Evolutionary conservation across 1,140 invertebrate genomes (phyloP).

Genomic region (Lepidostoma basale): DNA sequence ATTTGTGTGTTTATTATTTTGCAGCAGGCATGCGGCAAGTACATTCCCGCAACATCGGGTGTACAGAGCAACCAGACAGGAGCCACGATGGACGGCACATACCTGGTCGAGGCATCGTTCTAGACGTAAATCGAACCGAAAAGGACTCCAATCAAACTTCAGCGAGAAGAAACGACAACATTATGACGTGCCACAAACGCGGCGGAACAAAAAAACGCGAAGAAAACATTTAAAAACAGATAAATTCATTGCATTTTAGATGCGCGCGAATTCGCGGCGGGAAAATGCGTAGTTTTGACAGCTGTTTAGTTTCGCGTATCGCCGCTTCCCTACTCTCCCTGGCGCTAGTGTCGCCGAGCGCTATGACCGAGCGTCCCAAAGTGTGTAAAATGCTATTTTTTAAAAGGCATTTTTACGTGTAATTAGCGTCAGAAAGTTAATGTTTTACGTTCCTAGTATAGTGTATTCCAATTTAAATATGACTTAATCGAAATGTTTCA

Average conservation of each 20-base stretch:
- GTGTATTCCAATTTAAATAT: constrained; percentile 16
- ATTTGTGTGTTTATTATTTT: constrained; percentile 62
- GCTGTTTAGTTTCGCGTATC: background rate
- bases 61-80: constrained; percentile 78
- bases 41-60: constrained; percentile 79
- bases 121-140: constrained; percentile 48
- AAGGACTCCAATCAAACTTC: background rate
- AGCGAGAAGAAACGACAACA: background rate
- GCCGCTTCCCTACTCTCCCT: too few relatives aligned
- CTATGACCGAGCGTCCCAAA: background rate
- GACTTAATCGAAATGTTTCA: constrained; percentile 3
- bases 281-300: constrained; percentile 1
- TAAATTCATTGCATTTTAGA: too few relatives aligned
- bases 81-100: constrained; percentile 79
- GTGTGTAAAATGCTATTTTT: background rate
- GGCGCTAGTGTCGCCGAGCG: background rate
- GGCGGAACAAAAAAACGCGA: background rate
- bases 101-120: constrained; percentile 83
- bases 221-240: too few relatives aligned
- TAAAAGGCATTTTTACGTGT: background rate
- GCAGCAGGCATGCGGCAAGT: constrained; percentile 81
- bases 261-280: too few relatives aligned
- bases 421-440: background rate
- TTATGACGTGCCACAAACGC: background rate
- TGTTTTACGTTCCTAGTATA: constrained; percentile 14